Percentiles rank a stretch among this genome's conserved stretches.
These are phyloP conservation scores for Synergus gifuensis DNA, from an alignment of 2,888 invertebrate species.

Conservation along the genomic window DNA sequence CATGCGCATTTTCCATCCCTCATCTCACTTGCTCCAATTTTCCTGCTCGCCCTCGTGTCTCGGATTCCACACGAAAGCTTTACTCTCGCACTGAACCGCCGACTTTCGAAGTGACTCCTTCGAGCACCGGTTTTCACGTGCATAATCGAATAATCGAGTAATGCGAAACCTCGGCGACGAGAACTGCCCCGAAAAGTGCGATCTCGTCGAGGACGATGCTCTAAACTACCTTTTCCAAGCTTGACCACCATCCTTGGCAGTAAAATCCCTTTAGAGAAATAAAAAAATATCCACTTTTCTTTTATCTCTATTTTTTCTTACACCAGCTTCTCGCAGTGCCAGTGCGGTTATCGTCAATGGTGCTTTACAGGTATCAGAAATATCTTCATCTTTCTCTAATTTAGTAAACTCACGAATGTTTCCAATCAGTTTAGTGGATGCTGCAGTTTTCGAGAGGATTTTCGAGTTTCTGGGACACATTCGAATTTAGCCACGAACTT, in stretches of 20 bases:
- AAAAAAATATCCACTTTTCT: background rate
- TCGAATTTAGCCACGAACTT: background rate
- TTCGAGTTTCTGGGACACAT: background rate
- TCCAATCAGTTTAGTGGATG: background rate
- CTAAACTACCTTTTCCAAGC: background rate
- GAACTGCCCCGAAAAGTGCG: constrained; percentile 36
- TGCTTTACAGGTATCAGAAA: constrained; percentile 27
- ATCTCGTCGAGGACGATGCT: constrained; percentile 46
- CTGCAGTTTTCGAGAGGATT: background rate
- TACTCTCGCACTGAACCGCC: constrained; percentile 71
- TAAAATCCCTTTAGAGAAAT: background rate
- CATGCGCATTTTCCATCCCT: constrained; percentile 57
- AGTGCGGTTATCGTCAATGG: constrained; percentile 26
- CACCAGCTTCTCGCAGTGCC: constrained; percentile 18
- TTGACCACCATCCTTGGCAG: background rate
- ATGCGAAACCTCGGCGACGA: constrained; percentile 48
- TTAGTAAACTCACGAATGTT: background rate
- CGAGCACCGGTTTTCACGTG: constrained; percentile 55
- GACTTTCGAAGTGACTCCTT: constrained; percentile 69
- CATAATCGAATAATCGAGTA: constrained; percentile 43
- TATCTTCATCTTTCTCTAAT: background rate
- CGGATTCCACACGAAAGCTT: constrained; percentile 55
- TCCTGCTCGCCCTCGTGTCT: constrained; percentile 44
- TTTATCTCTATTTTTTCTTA: constrained; percentile 10
- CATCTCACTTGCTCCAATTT: constrained; percentile 51